These are phyloP conservation scores for Meleagris gallopavo DNA, from an alignment of 2,113 vertebrate genomes.

Conservation along the genomic window DNA sequence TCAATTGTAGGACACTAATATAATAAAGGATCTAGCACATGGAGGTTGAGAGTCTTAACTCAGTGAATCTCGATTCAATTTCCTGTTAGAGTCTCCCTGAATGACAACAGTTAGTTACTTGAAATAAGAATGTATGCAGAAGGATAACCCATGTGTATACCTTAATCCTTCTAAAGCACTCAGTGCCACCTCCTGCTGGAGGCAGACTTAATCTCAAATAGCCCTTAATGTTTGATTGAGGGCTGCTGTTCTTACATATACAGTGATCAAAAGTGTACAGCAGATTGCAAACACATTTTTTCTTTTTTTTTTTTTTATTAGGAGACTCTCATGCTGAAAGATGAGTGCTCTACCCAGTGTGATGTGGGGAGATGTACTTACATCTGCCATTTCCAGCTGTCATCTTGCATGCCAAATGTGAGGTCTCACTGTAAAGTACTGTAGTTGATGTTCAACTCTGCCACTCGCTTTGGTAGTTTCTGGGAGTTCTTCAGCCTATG, in stretches of 20 bases:
- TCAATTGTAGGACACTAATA: background rate
- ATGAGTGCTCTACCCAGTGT: background rate
- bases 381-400: background rate
- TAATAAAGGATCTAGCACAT: rapidly evolving
- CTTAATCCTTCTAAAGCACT: background rate
- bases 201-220: background rate
- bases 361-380: background rate
- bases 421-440: background rate
- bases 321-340: background rate
- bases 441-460: background rate
- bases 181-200: background rate
- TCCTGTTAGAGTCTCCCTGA: background rate
- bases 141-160: background rate
- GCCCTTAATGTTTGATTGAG: background rate
- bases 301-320: background rate
- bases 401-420: background rate
- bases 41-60: background rate
- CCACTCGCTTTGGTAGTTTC: background rate
- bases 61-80: background rate
- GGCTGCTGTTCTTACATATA: background rate
- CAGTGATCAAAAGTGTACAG: background rate
- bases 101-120: background rate
- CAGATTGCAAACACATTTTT: background rate
- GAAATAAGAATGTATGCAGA: background rate
- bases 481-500: background rate